These are phyloP conservation scores for Onchidella celtica DNA, from an alignment of 2,888 invertebrate species.

Conservation along the genomic window DNA sequence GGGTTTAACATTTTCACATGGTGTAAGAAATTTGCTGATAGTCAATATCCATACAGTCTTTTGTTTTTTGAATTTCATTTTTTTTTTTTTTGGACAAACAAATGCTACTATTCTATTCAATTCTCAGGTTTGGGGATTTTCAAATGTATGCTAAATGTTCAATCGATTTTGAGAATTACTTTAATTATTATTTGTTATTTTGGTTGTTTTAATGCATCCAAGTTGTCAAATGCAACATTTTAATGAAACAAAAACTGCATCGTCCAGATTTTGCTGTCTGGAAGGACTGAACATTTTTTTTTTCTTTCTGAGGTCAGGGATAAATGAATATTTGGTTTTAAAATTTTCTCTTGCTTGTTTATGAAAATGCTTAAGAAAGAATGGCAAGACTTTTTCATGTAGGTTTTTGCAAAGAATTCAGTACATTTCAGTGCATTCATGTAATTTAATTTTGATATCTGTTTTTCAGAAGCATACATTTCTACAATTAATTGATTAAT, in stretches of 20 bases:
- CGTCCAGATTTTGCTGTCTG: not conserved
- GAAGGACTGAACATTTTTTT: not conserved
- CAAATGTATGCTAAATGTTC: not conserved
- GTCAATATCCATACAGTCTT: no score
- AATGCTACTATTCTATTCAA: no score
- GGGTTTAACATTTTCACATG: no score
- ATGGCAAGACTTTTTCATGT: conserved; percentile 72
- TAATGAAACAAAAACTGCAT: not conserved
- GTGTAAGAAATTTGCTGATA: no score
- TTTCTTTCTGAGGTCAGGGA: not conserved
- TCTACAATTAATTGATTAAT: no score
- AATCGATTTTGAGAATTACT: not conserved
- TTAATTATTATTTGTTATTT: not conserved
- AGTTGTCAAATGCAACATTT: conserved; percentile 6
- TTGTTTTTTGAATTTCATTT: no score
- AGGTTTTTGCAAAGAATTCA: conserved; percentile 41
- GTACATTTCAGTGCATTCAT: no score
- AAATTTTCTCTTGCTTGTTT: no score
- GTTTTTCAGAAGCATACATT: no score
- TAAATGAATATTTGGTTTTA: not conserved
- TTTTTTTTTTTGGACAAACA: no score
- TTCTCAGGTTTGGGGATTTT: no score
- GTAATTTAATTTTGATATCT: no score
- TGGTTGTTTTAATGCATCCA: not conserved
- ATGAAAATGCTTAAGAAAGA: conserved; percentile 11